Evolutionary conservation across 2,797 vertebrate species (phyloP), one percentile per base, ranked within the genome.

Genomic region (Cygnus olor): DNA sequence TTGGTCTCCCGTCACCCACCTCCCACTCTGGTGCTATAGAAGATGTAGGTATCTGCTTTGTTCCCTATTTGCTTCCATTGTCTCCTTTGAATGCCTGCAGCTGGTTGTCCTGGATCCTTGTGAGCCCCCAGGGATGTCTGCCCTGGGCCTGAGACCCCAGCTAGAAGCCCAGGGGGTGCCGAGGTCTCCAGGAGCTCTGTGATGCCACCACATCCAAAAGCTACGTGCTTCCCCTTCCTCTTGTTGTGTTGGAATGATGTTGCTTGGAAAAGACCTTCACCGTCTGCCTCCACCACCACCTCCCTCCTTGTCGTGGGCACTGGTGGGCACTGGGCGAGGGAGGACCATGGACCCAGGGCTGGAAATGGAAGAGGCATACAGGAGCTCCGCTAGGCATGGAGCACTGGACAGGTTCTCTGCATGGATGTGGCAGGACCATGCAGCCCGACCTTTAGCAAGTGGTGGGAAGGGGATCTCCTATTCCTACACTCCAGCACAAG

Each of bases 151-250:
- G 51, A 57, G n/a, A 58, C n/a, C 22, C 28, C 15, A 12, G 3
- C 32, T 45, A n/a, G 22, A 14, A 70, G 11, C 32, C 4, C 6
- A 14, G 10, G 18, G 21, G 22, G 49, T 17, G 21, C 49, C 49
- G 13, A 54, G 28, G 12, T 68, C 1, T 1, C 70, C 53, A 25
- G 20, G 56, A 42, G 40, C 54, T 49, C 40, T 49, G 54, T 36
- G 49, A n/a, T 36, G 36, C 15, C 20, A 49, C 27, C 19, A 32
- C 18, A 69, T 12, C 14, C 56, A 36, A 56, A 80, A 73, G 13
- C 27, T 61, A 44, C 2, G 7, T 3, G 3, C 0, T 58, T 65
- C 54, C 22, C 2, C 10, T 14, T 14, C 9, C 20, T 51, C 30
- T 49, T 70, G 49, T 42, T 51, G 22, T n/a, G 49, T 28, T 78